phyloP scores from a whole-genome alignment of 2,888 invertebrate species.

The Ophioninae sp. region DNA sequence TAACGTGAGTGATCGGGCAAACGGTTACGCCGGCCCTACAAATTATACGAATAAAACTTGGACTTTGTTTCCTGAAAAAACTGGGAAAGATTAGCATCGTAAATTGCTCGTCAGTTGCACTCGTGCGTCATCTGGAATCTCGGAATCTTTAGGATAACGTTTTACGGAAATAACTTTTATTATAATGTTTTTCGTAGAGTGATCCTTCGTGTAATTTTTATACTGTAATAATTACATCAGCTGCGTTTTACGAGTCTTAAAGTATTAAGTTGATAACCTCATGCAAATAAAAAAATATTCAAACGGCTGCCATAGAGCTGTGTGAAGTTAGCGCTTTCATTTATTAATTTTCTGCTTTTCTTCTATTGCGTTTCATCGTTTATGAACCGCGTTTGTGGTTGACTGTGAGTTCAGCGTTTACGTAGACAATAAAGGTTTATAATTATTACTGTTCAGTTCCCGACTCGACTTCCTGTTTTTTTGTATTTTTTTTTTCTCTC shows the following conservation, averaged over 20 bases:
- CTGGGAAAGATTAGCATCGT: slow-evolving; percentile 21
- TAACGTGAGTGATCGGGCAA: not conserved
- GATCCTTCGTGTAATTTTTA: slow-evolving; percentile 7
- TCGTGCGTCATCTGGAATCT: not conserved
- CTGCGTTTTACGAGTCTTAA: slow-evolving; percentile 1
- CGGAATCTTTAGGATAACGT: not conserved
- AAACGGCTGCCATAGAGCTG: no score
- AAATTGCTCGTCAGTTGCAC: slow-evolving; percentile 18
- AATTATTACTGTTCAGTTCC: no score
- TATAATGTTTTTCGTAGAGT: slow-evolving; percentile 1
- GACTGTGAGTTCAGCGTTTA: no score
- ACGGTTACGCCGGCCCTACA: slow-evolving; percentile 24
- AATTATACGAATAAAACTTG: slow-evolving; percentile 37
- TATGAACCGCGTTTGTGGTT: no score
- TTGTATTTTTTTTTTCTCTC: no score
- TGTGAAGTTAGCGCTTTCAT: no score
- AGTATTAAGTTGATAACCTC: not conserved
- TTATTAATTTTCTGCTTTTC: no score
- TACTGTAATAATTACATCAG: not conserved
- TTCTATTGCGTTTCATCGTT: no score
- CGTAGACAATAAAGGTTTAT: no score
- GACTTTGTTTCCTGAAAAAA: not conserved
- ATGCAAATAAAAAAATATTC: slow-evolving; percentile 4
- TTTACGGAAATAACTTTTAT: slow-evolving; percentile 5
- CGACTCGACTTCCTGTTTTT: no score